Evolutionary conservation across 2,888 invertebrate genomes (phyloP).

Genomic region (Pollenia labialis): DNA sequence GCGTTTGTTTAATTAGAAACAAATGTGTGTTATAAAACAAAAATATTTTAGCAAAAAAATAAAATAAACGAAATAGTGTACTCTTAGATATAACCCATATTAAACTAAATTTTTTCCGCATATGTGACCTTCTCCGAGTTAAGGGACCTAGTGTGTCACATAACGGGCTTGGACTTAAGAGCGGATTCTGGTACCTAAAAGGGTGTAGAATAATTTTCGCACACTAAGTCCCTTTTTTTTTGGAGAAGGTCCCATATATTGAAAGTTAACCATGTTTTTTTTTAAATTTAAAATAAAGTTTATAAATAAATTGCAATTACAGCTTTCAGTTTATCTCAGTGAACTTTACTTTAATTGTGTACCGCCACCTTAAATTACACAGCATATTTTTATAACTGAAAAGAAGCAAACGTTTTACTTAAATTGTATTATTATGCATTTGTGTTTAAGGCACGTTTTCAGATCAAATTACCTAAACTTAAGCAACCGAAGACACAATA

Average conservation of each 20-base stretch:
- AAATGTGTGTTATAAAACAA: slow-evolving; percentile 1
- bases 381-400: slow-evolving; percentile 3
- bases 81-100: too few relatives aligned
- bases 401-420: slow-evolving; percentile 40
- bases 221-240: too few relatives aligned
- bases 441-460: slow-evolving; percentile 65
- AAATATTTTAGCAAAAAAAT: neutral
- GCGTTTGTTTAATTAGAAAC: slow-evolving; percentile 52
- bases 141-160: too few relatives aligned
- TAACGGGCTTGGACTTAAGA: too few relatives aligned
- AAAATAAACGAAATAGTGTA: too few relatives aligned
- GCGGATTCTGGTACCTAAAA: too few relatives aligned
- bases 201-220: too few relatives aligned
- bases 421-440: slow-evolving; percentile 51
- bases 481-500: slow-evolving; percentile 18
- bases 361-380: slow-evolving; percentile 12
- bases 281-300: too few relatives aligned
- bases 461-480: slow-evolving; percentile 67
- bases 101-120: too few relatives aligned
- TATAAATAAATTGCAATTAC: neutral
- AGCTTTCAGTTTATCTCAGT: slow-evolving; percentile 19
- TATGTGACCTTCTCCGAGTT: too few relatives aligned
- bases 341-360: slow-evolving; percentile 47
- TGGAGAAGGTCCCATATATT: too few relatives aligned
- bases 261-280: too few relatives aligned